A percentile compares a stretch with the other conserved stretches of the same genome.
Evolutionary conservation across 1,140 invertebrate species (phyloP).

Genomic region (Hylaeus anthracinus): DNA sequence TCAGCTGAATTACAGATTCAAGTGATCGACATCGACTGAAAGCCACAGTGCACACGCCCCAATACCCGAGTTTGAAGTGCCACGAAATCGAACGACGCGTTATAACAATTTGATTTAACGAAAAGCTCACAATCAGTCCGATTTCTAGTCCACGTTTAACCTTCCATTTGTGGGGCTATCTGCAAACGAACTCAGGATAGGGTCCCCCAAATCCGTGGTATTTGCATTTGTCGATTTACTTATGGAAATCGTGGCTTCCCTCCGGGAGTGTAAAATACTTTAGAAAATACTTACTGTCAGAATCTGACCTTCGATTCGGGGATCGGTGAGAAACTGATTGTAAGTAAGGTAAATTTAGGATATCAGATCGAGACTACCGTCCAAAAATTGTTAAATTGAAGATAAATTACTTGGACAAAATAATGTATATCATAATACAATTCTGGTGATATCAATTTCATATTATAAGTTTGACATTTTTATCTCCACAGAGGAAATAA

Average conservation of each 20-base stretch:
- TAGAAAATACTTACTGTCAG: neutral
- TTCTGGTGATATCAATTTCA: no score
- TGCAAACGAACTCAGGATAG: conserved; percentile 4
- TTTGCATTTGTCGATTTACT: conserved; percentile 24
- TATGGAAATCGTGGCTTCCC: conserved; percentile 2
- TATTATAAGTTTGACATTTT: no score
- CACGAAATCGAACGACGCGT: conserved; percentile 20
- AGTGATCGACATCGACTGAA: conserved; percentile 36
- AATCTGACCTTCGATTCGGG: neutral
- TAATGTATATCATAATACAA: no score
- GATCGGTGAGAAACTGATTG: neutral
- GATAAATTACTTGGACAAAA: no score
- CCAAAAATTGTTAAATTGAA: neutral
- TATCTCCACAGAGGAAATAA: no score
- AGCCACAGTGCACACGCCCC: neutral
- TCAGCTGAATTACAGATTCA: conserved; percentile 31
- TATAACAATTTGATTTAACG: conserved; percentile 23
- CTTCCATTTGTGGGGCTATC: neutral
- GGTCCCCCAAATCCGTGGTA: neutral
- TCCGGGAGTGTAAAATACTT: neutral
- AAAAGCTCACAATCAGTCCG: conserved; percentile 21
- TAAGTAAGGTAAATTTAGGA: neutral
- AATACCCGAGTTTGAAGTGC: neutral
- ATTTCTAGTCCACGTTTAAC: neutral
- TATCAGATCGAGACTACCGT: neutral